Evolutionary conservation across 2,113 vertebrate genomes (phyloP).

Genomic region (Upupa epops): DNA sequence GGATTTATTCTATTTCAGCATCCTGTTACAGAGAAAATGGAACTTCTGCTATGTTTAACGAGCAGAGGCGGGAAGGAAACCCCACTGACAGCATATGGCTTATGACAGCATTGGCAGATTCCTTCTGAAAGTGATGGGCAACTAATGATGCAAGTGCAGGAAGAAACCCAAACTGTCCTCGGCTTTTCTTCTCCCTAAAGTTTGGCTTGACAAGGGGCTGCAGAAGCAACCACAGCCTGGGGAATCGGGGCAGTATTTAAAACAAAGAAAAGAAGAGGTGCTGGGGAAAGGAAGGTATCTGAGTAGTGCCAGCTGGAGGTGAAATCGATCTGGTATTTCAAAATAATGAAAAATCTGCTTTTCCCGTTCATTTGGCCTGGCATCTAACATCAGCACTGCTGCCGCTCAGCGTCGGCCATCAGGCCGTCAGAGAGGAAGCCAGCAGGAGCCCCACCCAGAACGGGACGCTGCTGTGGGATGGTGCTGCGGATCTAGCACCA

Average conservation of each 20-base stretch:
- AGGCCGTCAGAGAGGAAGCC: not conserved
- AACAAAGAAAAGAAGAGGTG: not conserved
- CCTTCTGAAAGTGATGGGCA: conserved; percentile 38
- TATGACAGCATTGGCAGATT: not conserved
- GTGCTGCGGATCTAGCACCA: not conserved
- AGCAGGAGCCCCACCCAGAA: not conserved
- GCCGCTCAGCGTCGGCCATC: not conserved
- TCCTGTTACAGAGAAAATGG: not conserved
- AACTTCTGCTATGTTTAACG: conserved; percentile 33
- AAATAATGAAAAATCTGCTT: conserved; percentile 54
- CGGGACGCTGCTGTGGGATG: not conserved
- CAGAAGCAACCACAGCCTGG: not conserved
- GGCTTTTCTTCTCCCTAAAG: not conserved
- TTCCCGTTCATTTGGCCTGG: conserved; percentile 35
- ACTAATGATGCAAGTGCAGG: not conserved
- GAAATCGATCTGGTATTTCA: conserved; percentile 44
- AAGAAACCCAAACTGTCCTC: not conserved
- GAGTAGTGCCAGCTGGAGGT: conserved; percentile 1
- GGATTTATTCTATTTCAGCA: not conserved
- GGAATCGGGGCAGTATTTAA: not conserved
- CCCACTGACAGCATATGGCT: not conserved
- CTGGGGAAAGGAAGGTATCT: not conserved
- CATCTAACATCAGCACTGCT: not conserved
- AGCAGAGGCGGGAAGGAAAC: conserved; percentile 2
- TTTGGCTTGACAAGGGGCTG: conserved; percentile 28